A percentile compares a stretch with the other conserved stretches of the same genome.
Evolutionary conservation across 2,888 invertebrate genomes (phyloP).

Genomic region (Cinara cedri): DNA sequence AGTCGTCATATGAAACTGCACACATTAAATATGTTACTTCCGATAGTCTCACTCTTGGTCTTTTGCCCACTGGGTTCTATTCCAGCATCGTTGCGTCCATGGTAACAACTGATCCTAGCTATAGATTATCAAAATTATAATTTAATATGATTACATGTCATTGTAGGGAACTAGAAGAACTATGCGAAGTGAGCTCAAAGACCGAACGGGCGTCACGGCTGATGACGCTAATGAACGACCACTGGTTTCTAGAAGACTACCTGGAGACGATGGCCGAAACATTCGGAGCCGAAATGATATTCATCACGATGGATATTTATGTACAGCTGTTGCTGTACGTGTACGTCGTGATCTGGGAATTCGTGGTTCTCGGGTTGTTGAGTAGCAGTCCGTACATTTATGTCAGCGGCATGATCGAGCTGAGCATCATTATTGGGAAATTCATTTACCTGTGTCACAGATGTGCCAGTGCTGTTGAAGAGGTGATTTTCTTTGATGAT

Average conservation of each 20-base stretch:
- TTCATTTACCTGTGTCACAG: slow-evolving; percentile 57
- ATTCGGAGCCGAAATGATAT: slow-evolving; percentile 55
- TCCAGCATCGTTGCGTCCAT: no score
- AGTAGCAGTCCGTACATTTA: slow-evolving; percentile 27
- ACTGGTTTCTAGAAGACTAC: slow-evolving; percentile 58
- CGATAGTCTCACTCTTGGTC: no score
- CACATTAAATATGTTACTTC: no score
- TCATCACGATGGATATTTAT: slow-evolving; percentile 58
- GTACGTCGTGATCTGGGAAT: slow-evolving; percentile 56
- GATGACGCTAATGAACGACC: slow-evolving; percentile 52
- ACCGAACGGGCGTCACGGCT: slow-evolving; percentile 34
- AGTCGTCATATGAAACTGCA: no score
- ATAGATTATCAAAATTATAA: no score
- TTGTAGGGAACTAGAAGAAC: slow-evolving; percentile 50
- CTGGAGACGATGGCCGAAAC: slow-evolving; percentile 53
- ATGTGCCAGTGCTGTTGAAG: slow-evolving; percentile 47
- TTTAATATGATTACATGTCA: no score
- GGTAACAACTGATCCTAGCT: no score
- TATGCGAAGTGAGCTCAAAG: slow-evolving; percentile 29
- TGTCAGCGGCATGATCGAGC: slow-evolving; percentile 52
- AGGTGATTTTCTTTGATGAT: slow-evolving; percentile 21
- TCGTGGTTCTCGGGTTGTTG: slow-evolving; percentile 55
- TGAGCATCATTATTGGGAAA: slow-evolving; percentile 52
- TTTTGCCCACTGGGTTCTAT: no score
- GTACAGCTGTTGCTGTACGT: slow-evolving; percentile 57